Base-by-base conservation (phyloP, 2,797 vertebrate species). In the Emydoidea blandingii region DNA sequence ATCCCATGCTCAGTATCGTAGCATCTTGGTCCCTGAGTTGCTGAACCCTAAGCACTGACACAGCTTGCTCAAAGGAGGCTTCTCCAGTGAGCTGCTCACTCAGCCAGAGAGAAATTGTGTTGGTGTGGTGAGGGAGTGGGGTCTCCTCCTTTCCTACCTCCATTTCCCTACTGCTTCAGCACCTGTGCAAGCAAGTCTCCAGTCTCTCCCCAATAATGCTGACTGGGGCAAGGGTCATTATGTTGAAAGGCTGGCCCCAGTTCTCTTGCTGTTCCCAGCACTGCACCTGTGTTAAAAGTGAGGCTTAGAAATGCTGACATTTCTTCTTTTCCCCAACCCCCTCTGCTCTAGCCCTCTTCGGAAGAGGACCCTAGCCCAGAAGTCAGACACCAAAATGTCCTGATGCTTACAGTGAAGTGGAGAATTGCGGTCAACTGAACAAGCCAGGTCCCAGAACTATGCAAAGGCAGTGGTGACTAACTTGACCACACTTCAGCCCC, bases 331-430 rank as follows among this genome's bases (percentile, higher is more conserved):
- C 27, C 59, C 62, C 62, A 34, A n/a, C 16, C 34, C 15, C 7
- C 62, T 65, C 85, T 4, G 0, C 0, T 1, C 54, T 91, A 91
- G 89, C 94, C 93, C 87, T 81, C 85, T 90, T 52, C 74, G 86
- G 90, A 85, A 91, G 92, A 95, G 78, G 65, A 86, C 94, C 93
- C 90, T 94, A 80, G 88, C 95, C 95, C 21, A 94, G 94, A 92
- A 90, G 59, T 54, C 54, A 78, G 91, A 92, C 15, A n/a, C 91
- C 87, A 86, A 95, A 96, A 87, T 59, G 87, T 95, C 87, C 3
- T 49, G 78, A 62, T 12, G 83, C 90, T 95, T 85, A 91, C 85
- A 41, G 85, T 83, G 47, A 86, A 44, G 41, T 12, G 88, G 78
- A 90, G 78, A 94, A 86, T 5, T 74, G 8, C 9, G 37, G 81